A percentile compares a stretch with the other conserved stretches of the same genome.
Evolutionary conservation across 2,797 vertebrate species (phyloP).

Genomic region (Limnodromus scolopaceus): DNA sequence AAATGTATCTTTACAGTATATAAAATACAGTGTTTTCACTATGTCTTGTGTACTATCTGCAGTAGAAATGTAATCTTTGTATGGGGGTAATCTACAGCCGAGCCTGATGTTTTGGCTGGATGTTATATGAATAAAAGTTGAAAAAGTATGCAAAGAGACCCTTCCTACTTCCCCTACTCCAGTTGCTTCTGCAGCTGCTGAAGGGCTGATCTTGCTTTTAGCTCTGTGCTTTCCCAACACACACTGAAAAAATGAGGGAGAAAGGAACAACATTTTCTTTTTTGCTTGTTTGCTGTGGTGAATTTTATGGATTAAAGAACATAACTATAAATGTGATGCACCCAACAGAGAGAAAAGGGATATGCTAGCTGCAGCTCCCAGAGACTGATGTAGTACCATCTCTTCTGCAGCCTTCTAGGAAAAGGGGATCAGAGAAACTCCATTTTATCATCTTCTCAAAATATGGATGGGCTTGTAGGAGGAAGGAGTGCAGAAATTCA

Average conservation of each 20-base stretch:
- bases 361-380: neutral
- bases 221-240: neutral
- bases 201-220: neutral
- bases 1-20: neutral
- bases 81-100: neutral
- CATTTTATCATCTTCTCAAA: neutral
- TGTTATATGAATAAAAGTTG: neutral
- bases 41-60: neutral
- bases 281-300: neutral
- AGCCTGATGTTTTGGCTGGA: neutral
- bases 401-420: neutral
- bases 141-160: neutral
- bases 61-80: neutral
- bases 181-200: neutral
- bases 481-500: neutral
- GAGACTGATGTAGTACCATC: neutral
- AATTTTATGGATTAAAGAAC: neutral
- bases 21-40: neutral
- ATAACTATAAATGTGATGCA: neutral
- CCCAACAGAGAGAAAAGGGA: neutral
- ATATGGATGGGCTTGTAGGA: neutral
- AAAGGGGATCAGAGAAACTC: neutral
- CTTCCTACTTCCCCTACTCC: neutral
- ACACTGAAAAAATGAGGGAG: neutral
- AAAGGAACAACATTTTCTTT: neutral